Conservation (phyloP, 2,888 invertebrate genomes). For the Cordylochernes scorpioides region DNA sequence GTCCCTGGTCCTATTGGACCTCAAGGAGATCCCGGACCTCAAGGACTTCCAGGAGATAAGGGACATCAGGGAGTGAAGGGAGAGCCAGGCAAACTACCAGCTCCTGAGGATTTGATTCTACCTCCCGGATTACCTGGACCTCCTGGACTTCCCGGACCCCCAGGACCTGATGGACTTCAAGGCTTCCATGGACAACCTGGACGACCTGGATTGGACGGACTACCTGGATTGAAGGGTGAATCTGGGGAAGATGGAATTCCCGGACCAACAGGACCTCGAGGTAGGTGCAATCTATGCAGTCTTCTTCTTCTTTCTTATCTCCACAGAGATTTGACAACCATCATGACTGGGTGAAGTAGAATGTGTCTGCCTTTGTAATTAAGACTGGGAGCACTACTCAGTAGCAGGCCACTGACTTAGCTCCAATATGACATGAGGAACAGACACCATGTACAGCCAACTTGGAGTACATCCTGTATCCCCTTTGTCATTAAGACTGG, state of each 20-base stretch:
- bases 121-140: slow-evolving; percentile 26
- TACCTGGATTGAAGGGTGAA: slow-evolving; percentile 25
- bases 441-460: too few relatives aligned
- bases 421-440: too few relatives aligned
- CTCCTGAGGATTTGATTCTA: slow-evolving; percentile 5
- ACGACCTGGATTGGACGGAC: slow-evolving; percentile 27
- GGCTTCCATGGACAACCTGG: slow-evolving; percentile 27
- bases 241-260: slow-evolving; percentile 23
- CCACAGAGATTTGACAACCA: too few relatives aligned
- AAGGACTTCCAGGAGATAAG: slow-evolving; percentile 9
- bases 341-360: too few relatives aligned
- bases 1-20: slow-evolving; percentile 10
- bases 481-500: too few relatives aligned
- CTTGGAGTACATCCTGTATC: too few relatives aligned
- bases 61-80: slow-evolving; percentile 12
- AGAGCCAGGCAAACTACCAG: slow-evolving; percentile 7
- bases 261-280: slow-evolving; percentile 25
- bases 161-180: slow-evolving; percentile 21
- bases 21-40: slow-evolving; percentile 10
- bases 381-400: too few relatives aligned
- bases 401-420: too few relatives aligned
- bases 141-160: slow-evolving; percentile 27
- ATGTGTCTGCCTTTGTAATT: too few relatives aligned
- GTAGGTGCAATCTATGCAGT: too few relatives aligned
- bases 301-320: too few relatives aligned